These are phyloP conservation scores for Meteorus sp. DNA, from an alignment of 1,140 invertebrate species.

Conservation along the genomic window DNA sequence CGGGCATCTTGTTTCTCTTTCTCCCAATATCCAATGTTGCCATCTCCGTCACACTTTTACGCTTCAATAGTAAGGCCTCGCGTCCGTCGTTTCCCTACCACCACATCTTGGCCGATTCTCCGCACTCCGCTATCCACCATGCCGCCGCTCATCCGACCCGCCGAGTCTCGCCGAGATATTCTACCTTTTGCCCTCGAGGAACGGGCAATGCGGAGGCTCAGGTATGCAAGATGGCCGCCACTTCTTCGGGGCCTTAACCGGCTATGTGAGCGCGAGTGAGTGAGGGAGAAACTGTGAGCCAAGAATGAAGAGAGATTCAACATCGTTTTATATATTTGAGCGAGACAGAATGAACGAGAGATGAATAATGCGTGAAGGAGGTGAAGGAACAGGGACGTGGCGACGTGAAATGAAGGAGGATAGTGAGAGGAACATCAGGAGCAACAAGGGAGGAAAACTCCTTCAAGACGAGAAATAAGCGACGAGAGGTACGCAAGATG, in stretches of 20 bases:
- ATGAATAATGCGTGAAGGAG: conserved; percentile 54
- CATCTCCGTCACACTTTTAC: background rate
- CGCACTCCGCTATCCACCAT: too few species aligned
- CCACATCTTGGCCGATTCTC: too few species aligned
- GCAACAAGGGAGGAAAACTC: background rate
- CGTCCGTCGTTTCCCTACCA: conserved; percentile 19
- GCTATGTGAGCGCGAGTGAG: conserved; percentile 36
- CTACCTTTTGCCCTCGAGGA: conserved; percentile 61
- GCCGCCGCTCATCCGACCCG: conserved; percentile 18
- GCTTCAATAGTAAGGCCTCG: background rate
- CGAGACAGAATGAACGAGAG: conserved; percentile 37
- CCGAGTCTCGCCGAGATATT: conserved; percentile 52
- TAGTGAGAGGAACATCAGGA: background rate
- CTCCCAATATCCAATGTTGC: conserved; percentile 2
- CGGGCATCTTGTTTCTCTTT: conserved; percentile 37
- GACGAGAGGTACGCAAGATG: conserved; percentile 11
- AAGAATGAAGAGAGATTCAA: too few species aligned
- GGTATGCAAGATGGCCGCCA: conserved; percentile 59
- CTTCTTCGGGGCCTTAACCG: conserved; percentile 21
- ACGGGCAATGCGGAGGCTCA: conserved; percentile 60
- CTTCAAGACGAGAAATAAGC: conserved; percentile 7
- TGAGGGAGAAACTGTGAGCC: conserved; percentile 25
- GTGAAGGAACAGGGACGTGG: conserved; percentile 36
- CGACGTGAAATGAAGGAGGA: conserved; percentile 15
- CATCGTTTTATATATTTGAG: too few species aligned